phyloP scores from a whole-genome alignment of 92 coral and sea anemone species.

The Porites evermanni region DNA sequence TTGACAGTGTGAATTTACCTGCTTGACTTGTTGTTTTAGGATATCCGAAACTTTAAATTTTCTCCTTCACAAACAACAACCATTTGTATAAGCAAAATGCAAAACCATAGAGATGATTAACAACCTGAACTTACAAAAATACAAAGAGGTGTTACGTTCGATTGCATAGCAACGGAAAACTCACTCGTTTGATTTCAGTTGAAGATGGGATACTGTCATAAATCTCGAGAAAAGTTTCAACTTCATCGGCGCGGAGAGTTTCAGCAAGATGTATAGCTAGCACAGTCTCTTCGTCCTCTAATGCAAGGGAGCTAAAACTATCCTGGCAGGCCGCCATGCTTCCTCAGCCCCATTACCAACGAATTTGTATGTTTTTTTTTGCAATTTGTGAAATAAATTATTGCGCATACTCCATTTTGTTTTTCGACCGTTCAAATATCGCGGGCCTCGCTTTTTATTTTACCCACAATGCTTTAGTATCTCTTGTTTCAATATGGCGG shows the following conservation, averaged over 20 bases:
- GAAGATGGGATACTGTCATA: constrained; percentile 93
- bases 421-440: not conserved
- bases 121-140: not conserved
- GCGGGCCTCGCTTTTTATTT: constrained; percentile 32
- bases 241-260: constrained; percentile 87
- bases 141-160: not conserved
- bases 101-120: too few species aligned
- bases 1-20: constrained; percentile 2
- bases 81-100: too few species aligned
- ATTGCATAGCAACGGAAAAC: constrained; percentile 80
- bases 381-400: not conserved
- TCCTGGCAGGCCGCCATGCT: constrained; percentile 76
- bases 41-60: not conserved
- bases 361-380: not conserved
- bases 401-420: constrained; percentile 60
- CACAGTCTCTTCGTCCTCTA: constrained; percentile 72
- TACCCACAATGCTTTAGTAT: constrained; percentile 59
- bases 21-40: not conserved
- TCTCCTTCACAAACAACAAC: not conserved
- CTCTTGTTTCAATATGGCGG: constrained; percentile 83
- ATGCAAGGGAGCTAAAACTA: constrained; percentile 25
- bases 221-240: constrained; percentile 87
- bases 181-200: constrained; percentile 74
- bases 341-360: constrained; percentile 42
- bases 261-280: constrained; percentile 83